Conservation (phyloP, 37 sponge, comb jelly and placozoan genomes). For the Axinella damicornis region DNA sequence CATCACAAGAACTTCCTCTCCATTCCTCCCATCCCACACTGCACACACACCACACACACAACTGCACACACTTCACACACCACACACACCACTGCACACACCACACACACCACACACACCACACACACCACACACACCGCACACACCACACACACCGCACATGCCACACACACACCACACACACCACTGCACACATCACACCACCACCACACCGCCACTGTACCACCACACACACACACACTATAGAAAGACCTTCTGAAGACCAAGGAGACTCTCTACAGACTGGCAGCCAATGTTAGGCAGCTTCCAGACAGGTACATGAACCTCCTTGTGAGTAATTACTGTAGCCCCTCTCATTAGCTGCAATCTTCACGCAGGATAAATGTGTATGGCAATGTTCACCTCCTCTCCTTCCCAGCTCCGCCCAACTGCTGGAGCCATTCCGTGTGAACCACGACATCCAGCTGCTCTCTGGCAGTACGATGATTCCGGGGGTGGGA, state of each 20-base stretch:
- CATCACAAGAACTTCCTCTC: too few relatives aligned
- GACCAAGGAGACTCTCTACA: slow-evolving; percentile 76
- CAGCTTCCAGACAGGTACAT: slow-evolving; percentile 87
- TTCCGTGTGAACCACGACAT: slow-evolving; percentile 72
- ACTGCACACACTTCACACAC: too few relatives aligned
- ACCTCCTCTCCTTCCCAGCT: slow-evolving; percentile 34
- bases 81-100: too few relatives aligned
- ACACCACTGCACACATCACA: too few relatives aligned
- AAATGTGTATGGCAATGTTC: background rate
- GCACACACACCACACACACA: too few relatives aligned
- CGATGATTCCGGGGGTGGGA: background rate
- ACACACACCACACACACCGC: too few relatives aligned
- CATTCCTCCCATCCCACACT: too few relatives aligned
- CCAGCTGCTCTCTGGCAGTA: slow-evolving; percentile 28
- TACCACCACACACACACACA: slow-evolving; percentile 1
- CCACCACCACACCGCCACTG: too few relatives aligned
- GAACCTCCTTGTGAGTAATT: background rate
- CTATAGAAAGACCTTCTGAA: slow-evolving; percentile 80
- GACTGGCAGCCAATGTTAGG: slow-evolving; percentile 73
- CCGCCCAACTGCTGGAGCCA: slow-evolving; percentile 83
- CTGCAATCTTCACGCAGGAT: background rate
- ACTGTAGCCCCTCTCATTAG: background rate
- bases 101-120: too few relatives aligned
- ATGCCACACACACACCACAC: too few relatives aligned
- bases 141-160: too few relatives aligned